phyloP scores from a whole-genome alignment of 2,797 vertebrate genomes.

The Eospalax fontanierii region DNA sequence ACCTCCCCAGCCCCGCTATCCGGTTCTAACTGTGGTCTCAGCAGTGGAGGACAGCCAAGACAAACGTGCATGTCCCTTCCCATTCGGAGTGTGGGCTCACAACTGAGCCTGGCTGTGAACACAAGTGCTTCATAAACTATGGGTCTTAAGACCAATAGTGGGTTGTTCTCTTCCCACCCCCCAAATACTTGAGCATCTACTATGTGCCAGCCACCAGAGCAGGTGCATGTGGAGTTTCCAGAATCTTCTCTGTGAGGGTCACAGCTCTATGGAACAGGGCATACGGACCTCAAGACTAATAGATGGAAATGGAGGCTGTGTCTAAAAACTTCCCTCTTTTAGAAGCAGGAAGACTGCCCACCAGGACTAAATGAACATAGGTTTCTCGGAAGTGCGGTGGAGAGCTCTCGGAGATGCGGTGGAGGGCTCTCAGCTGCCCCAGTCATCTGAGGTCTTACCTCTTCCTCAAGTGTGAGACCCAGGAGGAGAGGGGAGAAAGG shows the following conservation, averaged over 20 bases:
- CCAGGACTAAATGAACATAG: neutral
- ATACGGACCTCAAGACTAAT: neutral
- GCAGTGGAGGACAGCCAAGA: neutral
- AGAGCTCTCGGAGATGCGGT: too few species aligned
- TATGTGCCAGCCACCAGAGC: neutral
- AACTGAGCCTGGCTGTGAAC: neutral
- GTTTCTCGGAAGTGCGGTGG: neutral
- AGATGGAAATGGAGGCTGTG: neutral
- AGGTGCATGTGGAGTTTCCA: neutral
- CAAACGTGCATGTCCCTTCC: neutral
- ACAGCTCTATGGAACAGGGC: neutral
- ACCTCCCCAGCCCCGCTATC: neutral
- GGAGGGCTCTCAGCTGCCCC: neutral
- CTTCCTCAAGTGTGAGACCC: neutral
- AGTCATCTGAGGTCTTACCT: neutral
- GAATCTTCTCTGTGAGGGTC: conserved; percentile 24
- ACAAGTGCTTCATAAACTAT: neutral
- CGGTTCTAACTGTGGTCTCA: neutral
- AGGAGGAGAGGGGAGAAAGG: neutral
- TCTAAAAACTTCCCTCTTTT: neutral
- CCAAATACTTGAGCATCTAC: neutral
- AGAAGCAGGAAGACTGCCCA: neutral
- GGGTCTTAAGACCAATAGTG: neutral
- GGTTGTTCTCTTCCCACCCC: fast-evolving
- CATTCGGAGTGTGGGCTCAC: neutral